Evolutionary conservation across 2,888 invertebrate genomes (phyloP).

Genomic region (Aethes cnicana): DNA sequence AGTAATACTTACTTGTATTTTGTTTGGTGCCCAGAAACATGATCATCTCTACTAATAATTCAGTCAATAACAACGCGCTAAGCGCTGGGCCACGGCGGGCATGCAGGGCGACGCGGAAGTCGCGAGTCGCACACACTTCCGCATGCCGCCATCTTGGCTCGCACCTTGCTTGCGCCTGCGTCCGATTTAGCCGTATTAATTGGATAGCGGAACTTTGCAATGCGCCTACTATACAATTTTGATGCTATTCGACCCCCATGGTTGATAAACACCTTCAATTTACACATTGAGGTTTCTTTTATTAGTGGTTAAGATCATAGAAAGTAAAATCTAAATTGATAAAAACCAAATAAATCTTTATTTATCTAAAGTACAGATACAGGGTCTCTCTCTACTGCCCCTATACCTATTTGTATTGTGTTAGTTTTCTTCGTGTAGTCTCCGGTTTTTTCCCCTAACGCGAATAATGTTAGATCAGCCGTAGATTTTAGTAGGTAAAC

Average conservation of each 20-base stretch:
- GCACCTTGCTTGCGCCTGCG: constrained; percentile 58
- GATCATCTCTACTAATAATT: constrained; percentile 16
- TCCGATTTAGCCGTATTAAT: constrained; percentile 39
- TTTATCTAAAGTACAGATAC: no score
- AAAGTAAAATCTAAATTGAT: no score
- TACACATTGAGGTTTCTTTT: background rate
- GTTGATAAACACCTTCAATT: no score
- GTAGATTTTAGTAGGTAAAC: no score
- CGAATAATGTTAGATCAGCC: no score
- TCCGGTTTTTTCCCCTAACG: no score
- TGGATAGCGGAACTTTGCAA: constrained; percentile 36
- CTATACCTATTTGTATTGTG: no score
- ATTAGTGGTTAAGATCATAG: background rate
- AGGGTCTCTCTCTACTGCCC: no score
- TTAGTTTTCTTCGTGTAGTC: no score
- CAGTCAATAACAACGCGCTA: constrained; percentile 17
- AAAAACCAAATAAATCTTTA: no score
- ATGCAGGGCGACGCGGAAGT: constrained; percentile 77
- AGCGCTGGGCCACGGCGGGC: constrained; percentile 43
- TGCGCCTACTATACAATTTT: background rate
- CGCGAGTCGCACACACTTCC: constrained; percentile 74
- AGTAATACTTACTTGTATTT: background rate
- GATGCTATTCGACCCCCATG: no score
- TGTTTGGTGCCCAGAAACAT: background rate
- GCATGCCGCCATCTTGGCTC: constrained; percentile 79